Evolutionary conservation across 2,888 invertebrate species (phyloP).

Genomic region (Amblyteles armatorius): DNA sequence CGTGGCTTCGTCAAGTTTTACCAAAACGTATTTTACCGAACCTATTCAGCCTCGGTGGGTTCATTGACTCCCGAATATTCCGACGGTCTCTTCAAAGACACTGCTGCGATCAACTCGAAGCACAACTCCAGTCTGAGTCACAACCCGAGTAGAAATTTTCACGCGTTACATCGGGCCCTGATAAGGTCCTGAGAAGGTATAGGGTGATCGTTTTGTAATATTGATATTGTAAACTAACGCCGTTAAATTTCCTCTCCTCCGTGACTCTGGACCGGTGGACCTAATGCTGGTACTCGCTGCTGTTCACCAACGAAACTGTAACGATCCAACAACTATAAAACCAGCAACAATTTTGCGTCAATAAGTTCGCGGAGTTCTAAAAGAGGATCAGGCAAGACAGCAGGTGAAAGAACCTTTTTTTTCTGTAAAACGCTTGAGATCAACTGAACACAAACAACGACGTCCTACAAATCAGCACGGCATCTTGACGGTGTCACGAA

Average conservation of each 20-base stretch:
- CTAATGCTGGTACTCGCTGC: neutral
- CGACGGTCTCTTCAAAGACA: slow-evolving; percentile 57
- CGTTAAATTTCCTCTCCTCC: neutral
- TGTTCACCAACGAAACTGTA: neutral
- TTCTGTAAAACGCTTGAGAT: neutral
- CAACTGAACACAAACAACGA: neutral
- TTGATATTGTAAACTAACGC: neutral
- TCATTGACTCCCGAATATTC: slow-evolving; percentile 10
- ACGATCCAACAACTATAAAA: neutral
- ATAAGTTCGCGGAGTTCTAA: neutral
- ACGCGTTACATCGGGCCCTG: too few relatives aligned
- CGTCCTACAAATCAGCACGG: neutral
- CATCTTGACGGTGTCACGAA: neutral
- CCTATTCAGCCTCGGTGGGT: slow-evolving; percentile 42
- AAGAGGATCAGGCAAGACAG: neutral
- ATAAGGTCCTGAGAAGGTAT: neutral
- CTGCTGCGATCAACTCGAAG: slow-evolving; percentile 32
- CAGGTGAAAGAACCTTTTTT: neutral
- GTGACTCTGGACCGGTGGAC: neutral
- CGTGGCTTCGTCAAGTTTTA: slow-evolving; percentile 53
- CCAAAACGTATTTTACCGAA: slow-evolving; percentile 32
- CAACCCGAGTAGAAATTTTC: too few relatives aligned
- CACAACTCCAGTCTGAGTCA: slow-evolving; percentile 7
- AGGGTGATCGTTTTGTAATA: slow-evolving; percentile 9
- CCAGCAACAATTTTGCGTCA: neutral